Evolutionary conservation across 2,888 invertebrate genomes (phyloP).

Genomic region (Magallana nippona): DNA sequence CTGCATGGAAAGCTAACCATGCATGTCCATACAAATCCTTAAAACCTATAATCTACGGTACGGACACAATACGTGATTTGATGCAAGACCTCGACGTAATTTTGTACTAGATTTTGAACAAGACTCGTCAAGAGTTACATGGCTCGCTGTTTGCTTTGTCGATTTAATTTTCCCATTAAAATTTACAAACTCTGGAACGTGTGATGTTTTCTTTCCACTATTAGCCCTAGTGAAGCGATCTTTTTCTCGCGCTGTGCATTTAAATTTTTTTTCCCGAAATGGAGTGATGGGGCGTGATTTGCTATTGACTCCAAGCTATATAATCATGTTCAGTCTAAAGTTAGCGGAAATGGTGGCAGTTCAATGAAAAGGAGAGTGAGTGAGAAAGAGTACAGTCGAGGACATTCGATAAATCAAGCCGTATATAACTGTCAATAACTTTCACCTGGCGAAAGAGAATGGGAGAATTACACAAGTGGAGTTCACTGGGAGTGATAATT

Average conservation of each 20-base stretch:
- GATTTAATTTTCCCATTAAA: neutral
- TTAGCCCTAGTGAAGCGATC: neutral
- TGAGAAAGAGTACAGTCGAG: neutral
- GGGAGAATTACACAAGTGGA: neutral
- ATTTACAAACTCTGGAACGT: neutral
- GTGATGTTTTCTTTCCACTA: neutral
- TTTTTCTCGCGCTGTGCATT: neutral
- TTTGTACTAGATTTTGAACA: too few relatives aligned
- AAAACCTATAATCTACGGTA: too few relatives aligned
- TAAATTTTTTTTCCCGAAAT: neutral
- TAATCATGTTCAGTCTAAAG: neutral
- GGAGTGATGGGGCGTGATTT: neutral
- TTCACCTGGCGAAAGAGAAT: constrained; percentile 3
- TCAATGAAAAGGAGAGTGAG: neutral
- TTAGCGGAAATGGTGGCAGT: neutral
- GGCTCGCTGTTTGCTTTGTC: neutral
- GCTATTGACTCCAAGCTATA: neutral
- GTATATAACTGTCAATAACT: neutral
- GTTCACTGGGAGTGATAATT: neutral
- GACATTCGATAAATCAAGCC: neutral
- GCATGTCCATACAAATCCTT: too few relatives aligned
- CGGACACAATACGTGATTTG: too few relatives aligned
- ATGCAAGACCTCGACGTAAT: too few relatives aligned
- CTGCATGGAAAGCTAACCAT: too few relatives aligned
- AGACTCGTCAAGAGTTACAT: too few relatives aligned